Evolutionary conservation across 1,140 invertebrate species (phyloP).

Genomic region (Diorhabda carinulata): DNA sequence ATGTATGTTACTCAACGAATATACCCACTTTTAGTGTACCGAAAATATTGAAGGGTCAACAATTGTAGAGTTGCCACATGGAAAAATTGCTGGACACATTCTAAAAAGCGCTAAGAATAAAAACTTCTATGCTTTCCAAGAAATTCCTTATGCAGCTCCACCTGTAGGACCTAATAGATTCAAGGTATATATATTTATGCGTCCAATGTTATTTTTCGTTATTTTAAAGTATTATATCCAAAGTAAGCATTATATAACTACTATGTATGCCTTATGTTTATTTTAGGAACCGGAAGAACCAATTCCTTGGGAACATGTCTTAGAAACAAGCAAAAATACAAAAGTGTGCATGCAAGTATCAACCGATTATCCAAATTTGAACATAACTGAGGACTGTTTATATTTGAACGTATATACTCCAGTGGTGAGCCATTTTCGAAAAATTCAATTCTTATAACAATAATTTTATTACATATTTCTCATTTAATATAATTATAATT

Average conservation of each 20-base stretch:
- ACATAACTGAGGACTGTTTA: background rate
- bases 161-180: constrained; percentile 9
- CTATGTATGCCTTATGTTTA: background rate
- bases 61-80: constrained; percentile 1
- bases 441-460: no score
- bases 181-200: background rate
- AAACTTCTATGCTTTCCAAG: constrained; percentile 15
- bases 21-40: no score
- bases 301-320: background rate
- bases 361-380: background rate
- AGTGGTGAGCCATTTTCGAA: background rate
- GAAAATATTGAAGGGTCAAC: no score
- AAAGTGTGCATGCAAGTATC: background rate
- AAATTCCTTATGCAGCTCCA: constrained; percentile 10
- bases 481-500: no score
- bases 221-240: no score
- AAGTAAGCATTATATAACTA: no score
- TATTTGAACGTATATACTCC: background rate
- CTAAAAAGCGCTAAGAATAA: background rate
- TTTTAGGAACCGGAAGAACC: background rate
- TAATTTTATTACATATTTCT: no score
- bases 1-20: no score
- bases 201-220: no score
- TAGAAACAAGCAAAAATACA: background rate
- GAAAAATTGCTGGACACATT: constrained; percentile 14